Evolutionary conservation across 2,888 invertebrate genomes (phyloP).

Genomic region (Xestia ashworthii): DNA sequence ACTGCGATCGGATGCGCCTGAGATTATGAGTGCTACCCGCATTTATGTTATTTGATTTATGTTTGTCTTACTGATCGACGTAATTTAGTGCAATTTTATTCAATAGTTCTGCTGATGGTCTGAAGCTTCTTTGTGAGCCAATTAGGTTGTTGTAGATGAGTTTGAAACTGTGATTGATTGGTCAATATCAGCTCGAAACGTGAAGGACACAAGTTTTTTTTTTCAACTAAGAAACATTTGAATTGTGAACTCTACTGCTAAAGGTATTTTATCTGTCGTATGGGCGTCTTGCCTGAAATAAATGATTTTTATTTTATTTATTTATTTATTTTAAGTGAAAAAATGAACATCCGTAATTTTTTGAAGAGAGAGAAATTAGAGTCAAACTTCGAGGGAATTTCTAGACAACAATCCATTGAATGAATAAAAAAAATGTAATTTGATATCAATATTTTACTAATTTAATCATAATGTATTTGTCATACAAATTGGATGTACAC

Average conservation of each 20-base stretch:
- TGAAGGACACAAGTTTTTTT: neutral
- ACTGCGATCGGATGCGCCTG: conserved; percentile 66
- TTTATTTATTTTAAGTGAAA: too few species aligned
- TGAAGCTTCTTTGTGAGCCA: conserved; percentile 11
- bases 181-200: neutral
- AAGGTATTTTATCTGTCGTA: neutral
- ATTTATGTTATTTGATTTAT: conserved; percentile 82
- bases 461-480: too few species aligned
- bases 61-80: conserved; percentile 71
- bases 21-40: conserved; percentile 78
- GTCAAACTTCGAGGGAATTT: neutral
- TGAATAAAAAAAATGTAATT: too few species aligned
- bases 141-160: neutral
- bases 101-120: conserved; percentile 25
- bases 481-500: too few species aligned
- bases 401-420: too few species aligned
- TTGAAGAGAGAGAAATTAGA: neutral
- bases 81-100: conserved; percentile 70
- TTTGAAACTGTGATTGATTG: neutral
- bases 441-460: too few species aligned
- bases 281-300: too few species aligned
- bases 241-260: neutral
- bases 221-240: neutral
- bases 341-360: neutral
- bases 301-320: too few species aligned